A percentile compares a stretch with the other conserved stretches of the same genome.
These are phyloP conservation scores for Athalia rosae DNA, from an alignment of 2,888 invertebrate genomes.

Conservation along the genomic window DNA sequence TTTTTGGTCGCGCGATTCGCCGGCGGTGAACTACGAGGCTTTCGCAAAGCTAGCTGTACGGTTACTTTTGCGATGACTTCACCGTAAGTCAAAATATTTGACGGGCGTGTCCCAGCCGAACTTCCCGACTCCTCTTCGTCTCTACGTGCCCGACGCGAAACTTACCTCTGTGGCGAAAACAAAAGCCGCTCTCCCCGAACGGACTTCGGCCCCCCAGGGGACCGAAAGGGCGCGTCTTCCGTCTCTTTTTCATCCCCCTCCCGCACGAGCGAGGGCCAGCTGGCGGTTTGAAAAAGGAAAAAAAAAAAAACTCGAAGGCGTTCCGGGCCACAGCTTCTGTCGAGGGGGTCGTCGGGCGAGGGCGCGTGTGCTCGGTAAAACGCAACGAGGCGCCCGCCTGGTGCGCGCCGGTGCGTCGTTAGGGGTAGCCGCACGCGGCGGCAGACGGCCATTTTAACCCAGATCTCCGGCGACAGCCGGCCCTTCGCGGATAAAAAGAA, in stretches of 20 bases:
- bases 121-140: neutral
- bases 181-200: neutral
- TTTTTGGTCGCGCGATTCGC: slow-evolving; percentile 24
- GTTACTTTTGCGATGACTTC: slow-evolving; percentile 34
- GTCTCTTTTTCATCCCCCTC: neutral
- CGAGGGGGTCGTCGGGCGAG: neutral
- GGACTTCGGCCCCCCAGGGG: slow-evolving; percentile 33
- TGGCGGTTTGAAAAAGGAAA: no score
- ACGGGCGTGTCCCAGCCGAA: neutral
- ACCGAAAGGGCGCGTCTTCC: slow-evolving; percentile 14
- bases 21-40: no score
- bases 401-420: slow-evolving; percentile 18
- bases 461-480: slow-evolving; percentile 16
- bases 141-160: no score
- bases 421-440: slow-evolving; percentile 43
- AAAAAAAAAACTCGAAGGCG: slow-evolving; percentile 40
- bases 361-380: neutral
- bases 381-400: slow-evolving; percentile 23
- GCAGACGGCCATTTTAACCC: slow-evolving; percentile 39
- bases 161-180: neutral
- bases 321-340: slow-evolving; percentile 23
- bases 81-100: neutral
- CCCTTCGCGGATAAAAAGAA: neutral
- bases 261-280: slow-evolving; percentile 7
- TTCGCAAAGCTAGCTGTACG: no score